Percentiles rank a stretch among this genome's conserved stretches.
These are phyloP conservation scores for Lophotriccus pileatus DNA, from an alignment of 2,797 vertebrate species.

Conservation along the genomic window DNA sequence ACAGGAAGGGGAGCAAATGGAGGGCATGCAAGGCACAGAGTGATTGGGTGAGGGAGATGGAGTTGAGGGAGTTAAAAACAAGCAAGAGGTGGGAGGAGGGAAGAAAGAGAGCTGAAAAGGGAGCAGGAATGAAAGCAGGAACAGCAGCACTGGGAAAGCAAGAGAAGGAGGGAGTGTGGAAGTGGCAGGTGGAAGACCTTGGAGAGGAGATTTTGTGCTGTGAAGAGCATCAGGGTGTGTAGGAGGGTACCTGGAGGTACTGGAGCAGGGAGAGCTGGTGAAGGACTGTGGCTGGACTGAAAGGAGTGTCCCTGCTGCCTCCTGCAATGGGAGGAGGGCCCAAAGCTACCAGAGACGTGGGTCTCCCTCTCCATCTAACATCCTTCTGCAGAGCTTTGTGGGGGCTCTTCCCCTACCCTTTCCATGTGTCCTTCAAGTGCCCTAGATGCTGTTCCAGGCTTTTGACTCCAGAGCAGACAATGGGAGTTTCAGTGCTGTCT, in stretches of 20 bases:
- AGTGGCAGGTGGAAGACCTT: neutral
- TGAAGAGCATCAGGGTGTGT: neutral
- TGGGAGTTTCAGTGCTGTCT: neutral
- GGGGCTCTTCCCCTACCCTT: neutral
- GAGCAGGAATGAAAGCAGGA: neutral
- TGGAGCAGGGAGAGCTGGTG: neutral
- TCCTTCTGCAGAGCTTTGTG: neutral
- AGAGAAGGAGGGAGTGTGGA: neutral
- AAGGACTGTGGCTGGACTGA: neutral
- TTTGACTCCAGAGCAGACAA: neutral
- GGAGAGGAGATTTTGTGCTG: neutral
- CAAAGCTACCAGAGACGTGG: neutral
- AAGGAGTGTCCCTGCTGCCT: neutral
- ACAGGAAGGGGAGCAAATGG: fast-evolving
- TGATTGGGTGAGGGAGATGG: neutral
- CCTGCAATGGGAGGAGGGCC: neutral
- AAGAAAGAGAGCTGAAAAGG: neutral
- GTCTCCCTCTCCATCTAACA: neutral
- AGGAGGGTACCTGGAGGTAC: neutral
- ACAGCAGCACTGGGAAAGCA: neutral
- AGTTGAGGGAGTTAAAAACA: neutral
- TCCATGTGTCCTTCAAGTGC: fast-evolving
- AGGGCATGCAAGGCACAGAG: neutral
- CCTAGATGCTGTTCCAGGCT: neutral
- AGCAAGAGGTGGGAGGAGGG: fast-evolving